Base-by-base conservation (phyloP, 2,888 invertebrate species). In the Orthosia cruda region DNA sequence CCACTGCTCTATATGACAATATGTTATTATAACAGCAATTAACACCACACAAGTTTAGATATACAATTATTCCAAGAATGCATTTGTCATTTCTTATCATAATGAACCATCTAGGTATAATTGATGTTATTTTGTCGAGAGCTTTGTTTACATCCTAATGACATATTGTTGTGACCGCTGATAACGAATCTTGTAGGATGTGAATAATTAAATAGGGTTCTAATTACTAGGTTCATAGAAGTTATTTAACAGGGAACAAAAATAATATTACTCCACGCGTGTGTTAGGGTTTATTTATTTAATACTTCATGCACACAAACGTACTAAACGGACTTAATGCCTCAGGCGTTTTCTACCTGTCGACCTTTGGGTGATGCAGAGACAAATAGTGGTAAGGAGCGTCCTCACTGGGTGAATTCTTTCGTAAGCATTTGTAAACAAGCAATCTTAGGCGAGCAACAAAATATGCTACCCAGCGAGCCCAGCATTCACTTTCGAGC, bases 81-180 rank as follows among this genome's bases (percentile, higher is more conserved):
- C 49, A 81, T 81, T 81, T 70, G 74, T 78, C 69, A 54, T 73
- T 47, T 49, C 45, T 5, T 66, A 59, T 83, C 71, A n/a, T 67
- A 76, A 70, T 82, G 20, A 71, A 20, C 18, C 13, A 77, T 63
- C 62, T 67, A 32, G 15, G 20, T 62, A 54, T 49, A 50, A 50
- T 18, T 59, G 67, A 40, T 58, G 73, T 63, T 79, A 67, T 78
- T 71, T 70, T 54, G 20, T 61, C 9, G 11, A 74, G 50, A 20
- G 64, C 50, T 59, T 64, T 83, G 66, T 79, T 83, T 79, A 83
- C 47, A 45, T 47, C 23, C 63, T 79, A 83, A 79, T 83, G 55
- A 67, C 40, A 47, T 26, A 58, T 55, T 66, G 18, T 72, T 49
- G 26, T 59, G 57, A 62, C 52, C 50, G 13, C 52, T 67, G 70